These are phyloP conservation scores for Sterrhoptilus dennistouni DNA, from an alignment of 2,113 vertebrate species.

Conservation along the genomic window DNA sequence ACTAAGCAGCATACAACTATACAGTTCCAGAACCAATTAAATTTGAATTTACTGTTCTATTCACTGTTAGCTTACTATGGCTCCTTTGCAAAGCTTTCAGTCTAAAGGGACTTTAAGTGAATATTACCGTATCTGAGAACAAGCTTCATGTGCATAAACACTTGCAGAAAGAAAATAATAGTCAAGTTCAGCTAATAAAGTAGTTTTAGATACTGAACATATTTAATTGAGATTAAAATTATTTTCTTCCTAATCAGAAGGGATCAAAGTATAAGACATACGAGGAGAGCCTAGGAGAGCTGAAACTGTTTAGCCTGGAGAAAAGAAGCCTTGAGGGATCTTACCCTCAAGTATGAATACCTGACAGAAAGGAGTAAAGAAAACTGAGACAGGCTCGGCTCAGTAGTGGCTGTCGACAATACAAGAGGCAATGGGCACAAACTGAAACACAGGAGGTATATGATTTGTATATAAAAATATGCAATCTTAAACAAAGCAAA, in stretches of 20 bases:
- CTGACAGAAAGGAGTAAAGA: background rate
- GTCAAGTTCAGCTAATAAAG: background rate
- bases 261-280: background rate
- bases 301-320: background rate
- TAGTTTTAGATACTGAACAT: background rate
- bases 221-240: background rate
- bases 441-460: background rate
- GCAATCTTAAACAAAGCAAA: background rate
- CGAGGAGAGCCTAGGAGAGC: background rate
- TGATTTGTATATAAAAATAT: background rate
- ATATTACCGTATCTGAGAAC: background rate
- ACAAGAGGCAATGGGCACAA: background rate
- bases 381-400: background rate
- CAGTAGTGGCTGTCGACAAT: background rate
- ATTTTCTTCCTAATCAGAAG: background rate
- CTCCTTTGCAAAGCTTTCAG: background rate
- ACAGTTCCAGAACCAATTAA: background rate
- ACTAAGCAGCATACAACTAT: background rate
- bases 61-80: background rate
- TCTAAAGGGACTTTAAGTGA: background rate
- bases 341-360: background rate
- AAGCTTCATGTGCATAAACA: background rate
- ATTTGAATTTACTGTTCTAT: slow-evolving; percentile 3
- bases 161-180: background rate
- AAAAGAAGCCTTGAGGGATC: background rate